Base-by-base conservation (phyloP, 37 sponge, comb jelly and placozoan genomes). In the Chondrosia reniformis region DNA sequence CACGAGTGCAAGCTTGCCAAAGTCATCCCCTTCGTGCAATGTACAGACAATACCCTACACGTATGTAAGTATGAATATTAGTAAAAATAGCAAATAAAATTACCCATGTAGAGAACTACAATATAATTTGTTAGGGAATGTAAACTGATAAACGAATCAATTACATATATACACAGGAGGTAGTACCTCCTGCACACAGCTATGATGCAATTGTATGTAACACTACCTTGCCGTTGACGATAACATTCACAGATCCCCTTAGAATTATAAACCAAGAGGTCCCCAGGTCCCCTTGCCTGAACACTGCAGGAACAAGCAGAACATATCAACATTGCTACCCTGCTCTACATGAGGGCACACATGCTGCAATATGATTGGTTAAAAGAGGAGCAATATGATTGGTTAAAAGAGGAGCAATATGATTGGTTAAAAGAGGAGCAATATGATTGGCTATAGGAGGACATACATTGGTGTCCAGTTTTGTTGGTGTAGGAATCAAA, bases 21-120 rank as follows among this genome's bases (percentile, higher is more conserved):
- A 94, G 58, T 94, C 94, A 62, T 94, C 91, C 27, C 94, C 94
- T 57, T 93, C 94, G 36, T 89, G 90, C 0, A 94, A 65, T 10
- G 90, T 82, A 58, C 94, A 89, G n/a, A 94, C 90, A 3, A 89
- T 83, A 9, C 90, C 94, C 87, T 90, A 66, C 22, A 25, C n/a
- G n/a, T n/a, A n/a, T n/a, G n/a, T n/a, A n/a, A n/a, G n/a, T n/a
- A n/a, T n/a, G n/a, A n/a, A n/a, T n/a, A n/a, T n/a, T n/a, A n/a
- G n/a, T n/a, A n/a, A n/a, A n/a, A n/a, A n/a, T n/a, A n/a, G n/a
- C n/a, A n/a, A n/a, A n/a, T n/a, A n/a, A n/a, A n/a, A n/a, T n/a
- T n/a, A n/a, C n/a, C n/a, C n/a, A n/a, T n/a, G n/a, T n/a, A n/a
- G n/a, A n/a, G n/a, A n/a, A n/a, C n/a, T n/a, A n/a, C n/a, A n/a